A percentile compares a stretch with the other conserved stretches of the same genome.
Conservation (phyloP, 1,140 invertebrate species). For the Drosophila pachea region DNA sequence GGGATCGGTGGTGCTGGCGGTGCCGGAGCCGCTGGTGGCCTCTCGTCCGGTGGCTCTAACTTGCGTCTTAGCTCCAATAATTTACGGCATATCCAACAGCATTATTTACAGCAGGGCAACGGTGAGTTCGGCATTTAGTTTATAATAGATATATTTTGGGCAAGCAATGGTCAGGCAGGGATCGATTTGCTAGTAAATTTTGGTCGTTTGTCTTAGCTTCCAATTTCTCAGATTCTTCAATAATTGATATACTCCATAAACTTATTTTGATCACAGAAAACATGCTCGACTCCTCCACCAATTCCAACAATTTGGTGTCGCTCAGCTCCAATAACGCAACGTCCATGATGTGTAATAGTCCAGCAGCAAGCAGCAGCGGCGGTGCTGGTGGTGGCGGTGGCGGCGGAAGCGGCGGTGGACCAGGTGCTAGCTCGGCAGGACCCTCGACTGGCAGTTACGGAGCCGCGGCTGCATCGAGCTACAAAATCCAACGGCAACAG, state of each 20-base stretch:
- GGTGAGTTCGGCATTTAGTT: conserved; percentile 28
- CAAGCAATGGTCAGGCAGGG: too few relatives aligned
- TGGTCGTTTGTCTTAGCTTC: too few relatives aligned
- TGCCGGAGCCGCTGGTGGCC: conserved; percentile 31
- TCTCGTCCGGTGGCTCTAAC: conserved; percentile 37
- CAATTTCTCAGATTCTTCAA: neutral
- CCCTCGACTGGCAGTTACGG: conserved; percentile 43
- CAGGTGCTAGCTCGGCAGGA: conserved; percentile 22
- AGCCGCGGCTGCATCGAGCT: conserved; percentile 84
- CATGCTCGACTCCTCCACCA: conserved; percentile 69
- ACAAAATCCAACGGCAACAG: conserved; percentile 91
- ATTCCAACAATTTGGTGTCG: conserved; percentile 47
- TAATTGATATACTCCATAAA: neutral
- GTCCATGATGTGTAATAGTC: conserved; percentile 71
- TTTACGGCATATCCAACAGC: conserved; percentile 76
- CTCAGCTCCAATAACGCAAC: conserved; percentile 51
- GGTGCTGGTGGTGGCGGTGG: conserved; percentile 25
- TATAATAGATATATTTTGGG: too few relatives aligned
- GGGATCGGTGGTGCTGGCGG: conserved; percentile 20
- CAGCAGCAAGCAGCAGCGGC: conserved; percentile 63
- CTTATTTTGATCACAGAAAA: conserved; percentile 48
- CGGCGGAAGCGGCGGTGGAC: conserved; percentile 25
- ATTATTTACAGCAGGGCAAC: conserved; percentile 74
- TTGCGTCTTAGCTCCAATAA: conserved; percentile 67
- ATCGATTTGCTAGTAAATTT: too few relatives aligned